Evolutionary conservation across 2,888 invertebrate genomes (phyloP).

Genomic region (Lasioglossum zephyrum): DNA sequence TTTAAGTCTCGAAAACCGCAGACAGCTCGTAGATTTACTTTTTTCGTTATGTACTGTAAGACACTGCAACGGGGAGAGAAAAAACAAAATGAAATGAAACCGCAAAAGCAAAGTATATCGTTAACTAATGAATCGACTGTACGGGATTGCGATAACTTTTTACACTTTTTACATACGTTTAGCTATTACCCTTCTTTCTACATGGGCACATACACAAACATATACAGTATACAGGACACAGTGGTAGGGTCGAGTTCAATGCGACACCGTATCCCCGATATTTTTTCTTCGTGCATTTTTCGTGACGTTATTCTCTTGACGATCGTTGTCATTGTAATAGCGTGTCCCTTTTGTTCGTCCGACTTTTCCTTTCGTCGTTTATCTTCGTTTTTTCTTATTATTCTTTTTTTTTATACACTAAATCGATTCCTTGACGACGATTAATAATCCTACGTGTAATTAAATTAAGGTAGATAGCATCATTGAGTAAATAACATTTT

Average conservation of each 20-base stretch:
- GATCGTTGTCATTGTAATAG: neutral
- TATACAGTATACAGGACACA: neutral
- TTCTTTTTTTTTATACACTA: neutral
- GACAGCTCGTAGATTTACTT: slow-evolving; percentile 53
- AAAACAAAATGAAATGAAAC: neutral
- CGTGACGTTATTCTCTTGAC: neutral
- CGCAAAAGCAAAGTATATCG: neutral
- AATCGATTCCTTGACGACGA: slow-evolving; percentile 16
- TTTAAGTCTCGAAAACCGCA: slow-evolving; percentile 45
- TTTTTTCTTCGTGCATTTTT: slow-evolving; percentile 38
- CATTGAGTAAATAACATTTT: neutral
- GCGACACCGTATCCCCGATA: slow-evolving; percentile 12
- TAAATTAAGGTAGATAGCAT: slow-evolving; percentile 59
- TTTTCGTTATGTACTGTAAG: slow-evolving; percentile 42
- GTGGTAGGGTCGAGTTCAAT: slow-evolving; percentile 17
- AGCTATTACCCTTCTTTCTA: slow-evolving; percentile 7
- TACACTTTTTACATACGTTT: slow-evolving; percentile 34
- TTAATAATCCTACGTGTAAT: slow-evolving; percentile 28
- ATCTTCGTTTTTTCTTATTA: neutral
- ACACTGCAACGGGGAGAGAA: slow-evolving; percentile 35
- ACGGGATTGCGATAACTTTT: slow-evolving; percentile 36
- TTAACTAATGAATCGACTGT: neutral
- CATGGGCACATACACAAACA: neutral
- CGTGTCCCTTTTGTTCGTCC: neutral
- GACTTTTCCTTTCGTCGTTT: neutral